phyloP scores from a whole-genome alignment of 1,140 invertebrate genomes.

The Scaptomyza hsui region DNA sequence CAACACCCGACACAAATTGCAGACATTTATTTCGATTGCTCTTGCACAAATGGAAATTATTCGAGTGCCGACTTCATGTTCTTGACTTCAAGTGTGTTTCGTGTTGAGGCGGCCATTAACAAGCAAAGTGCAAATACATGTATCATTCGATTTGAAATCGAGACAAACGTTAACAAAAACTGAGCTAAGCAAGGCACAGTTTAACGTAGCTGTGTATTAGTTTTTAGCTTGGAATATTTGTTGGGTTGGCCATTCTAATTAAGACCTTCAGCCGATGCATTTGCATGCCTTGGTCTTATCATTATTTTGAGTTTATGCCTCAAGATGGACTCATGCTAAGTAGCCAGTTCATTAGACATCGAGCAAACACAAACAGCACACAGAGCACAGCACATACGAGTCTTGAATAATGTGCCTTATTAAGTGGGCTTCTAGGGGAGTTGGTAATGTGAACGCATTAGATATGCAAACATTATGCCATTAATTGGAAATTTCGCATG shows the following conservation, averaged over 20 bases:
- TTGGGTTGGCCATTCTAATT: not conserved
- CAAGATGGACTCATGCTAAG: conserved; percentile 30
- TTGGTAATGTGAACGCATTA: conserved; percentile 36
- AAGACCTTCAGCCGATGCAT: not conserved
- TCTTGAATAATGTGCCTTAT: conserved; percentile 65
- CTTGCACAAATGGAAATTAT: conserved; percentile 19
- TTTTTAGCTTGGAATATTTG: not conserved
- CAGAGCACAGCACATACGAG: conserved; percentile 15
- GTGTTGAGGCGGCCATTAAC: conserved; percentile 2
- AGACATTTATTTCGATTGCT: conserved; percentile 48
- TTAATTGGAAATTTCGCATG: conserved; percentile 74
- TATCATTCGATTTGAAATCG: not conserved
- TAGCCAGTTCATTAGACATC: conserved; percentile 59
- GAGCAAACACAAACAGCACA: conserved; percentile 26
- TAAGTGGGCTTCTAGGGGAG: conserved; percentile 42
- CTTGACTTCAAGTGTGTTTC: not conserved
- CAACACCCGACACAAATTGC: conserved; percentile 35
- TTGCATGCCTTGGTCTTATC: conserved; percentile 14
- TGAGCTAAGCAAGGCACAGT: not conserved
- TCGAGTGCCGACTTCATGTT: not conserved
- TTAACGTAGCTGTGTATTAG: not conserved
- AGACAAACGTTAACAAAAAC: not conserved
- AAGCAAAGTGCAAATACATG: not conserved
- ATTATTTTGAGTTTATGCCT: conserved; percentile 30
- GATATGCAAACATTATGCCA: conserved; percentile 69